Conservation (phyloP, 2,113 vertebrate genomes). For the Thamnaconus septentrionalis region DNA sequence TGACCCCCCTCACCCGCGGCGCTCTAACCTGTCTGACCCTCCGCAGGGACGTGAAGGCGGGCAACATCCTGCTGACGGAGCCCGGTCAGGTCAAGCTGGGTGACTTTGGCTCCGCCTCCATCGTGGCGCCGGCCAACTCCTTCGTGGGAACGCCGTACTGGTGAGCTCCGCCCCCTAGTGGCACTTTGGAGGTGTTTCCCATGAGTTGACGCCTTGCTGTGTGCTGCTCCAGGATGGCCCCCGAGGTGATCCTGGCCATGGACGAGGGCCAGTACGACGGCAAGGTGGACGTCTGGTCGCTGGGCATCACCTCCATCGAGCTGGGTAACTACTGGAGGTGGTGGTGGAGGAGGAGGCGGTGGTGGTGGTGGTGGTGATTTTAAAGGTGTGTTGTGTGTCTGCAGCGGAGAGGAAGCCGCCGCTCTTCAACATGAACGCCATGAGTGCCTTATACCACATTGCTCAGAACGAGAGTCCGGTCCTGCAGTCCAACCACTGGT, state of each 20-base stretch:
- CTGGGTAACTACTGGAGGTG: constrained; percentile 72
- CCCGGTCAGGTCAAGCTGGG: constrained; percentile 90
- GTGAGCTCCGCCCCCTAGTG: constrained; percentile 60
- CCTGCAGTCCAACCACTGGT: constrained; percentile 93
- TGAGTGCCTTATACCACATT: constrained; percentile 98
- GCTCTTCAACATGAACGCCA: constrained; percentile 94
- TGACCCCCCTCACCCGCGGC: no score
- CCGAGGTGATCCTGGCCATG: constrained; percentile 92
- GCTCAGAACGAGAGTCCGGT: constrained; percentile 92
- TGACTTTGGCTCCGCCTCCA: constrained; percentile 90
- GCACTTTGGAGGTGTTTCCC: neutral
- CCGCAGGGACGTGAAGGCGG: constrained; percentile 88
- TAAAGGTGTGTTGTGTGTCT: neutral
- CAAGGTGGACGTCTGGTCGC: constrained; percentile 93
- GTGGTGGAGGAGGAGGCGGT: neutral
- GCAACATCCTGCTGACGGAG: constrained; percentile 90
- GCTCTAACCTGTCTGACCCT: neutral
- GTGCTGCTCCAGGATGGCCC: constrained; percentile 83
- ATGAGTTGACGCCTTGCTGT: neutral
- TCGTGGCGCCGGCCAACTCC: constrained; percentile 88
- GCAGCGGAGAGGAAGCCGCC: constrained; percentile 92
- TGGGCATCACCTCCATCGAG: constrained; percentile 91
- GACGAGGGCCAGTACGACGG: constrained; percentile 93
- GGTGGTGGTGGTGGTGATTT: neutral
- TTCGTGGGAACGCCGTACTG: constrained; percentile 92